Evolutionary conservation across 1,140 invertebrate genomes (phyloP).

Genomic region (Atopsyche davidsoni): DNA sequence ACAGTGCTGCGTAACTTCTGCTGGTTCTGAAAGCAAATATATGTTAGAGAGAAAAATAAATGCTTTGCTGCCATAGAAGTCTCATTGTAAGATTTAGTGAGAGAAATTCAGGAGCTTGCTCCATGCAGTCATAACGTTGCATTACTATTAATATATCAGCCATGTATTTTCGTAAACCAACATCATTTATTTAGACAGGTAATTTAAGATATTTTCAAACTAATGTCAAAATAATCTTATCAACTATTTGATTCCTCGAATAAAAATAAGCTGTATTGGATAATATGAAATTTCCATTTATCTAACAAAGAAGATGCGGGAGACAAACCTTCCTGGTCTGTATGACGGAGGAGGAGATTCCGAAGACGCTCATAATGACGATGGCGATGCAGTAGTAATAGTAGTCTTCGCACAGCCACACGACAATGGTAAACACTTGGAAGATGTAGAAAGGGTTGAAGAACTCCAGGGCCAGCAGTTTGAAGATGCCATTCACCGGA

Average conservation of each 20-base stretch:
- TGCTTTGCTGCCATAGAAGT: too few relatives aligned
- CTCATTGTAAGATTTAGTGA: too few relatives aligned
- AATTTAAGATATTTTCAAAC: too few relatives aligned
- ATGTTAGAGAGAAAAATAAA: too few relatives aligned
- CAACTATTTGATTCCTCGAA: background rate
- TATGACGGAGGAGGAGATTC: constrained; percentile 73
- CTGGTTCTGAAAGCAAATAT: constrained; percentile 68
- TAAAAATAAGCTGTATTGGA: background rate
- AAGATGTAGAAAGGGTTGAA: constrained; percentile 96
- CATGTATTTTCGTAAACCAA: too few relatives aligned
- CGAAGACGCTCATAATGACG: constrained; percentile 78
- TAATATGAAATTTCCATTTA: background rate
- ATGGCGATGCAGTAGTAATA: constrained; percentile 83
- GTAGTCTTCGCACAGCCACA: constrained; percentile 78
- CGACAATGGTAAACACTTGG: constrained; percentile 77
- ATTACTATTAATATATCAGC: too few relatives aligned
- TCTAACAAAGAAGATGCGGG: too few relatives aligned
- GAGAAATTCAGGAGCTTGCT: too few relatives aligned
- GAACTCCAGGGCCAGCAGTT: constrained; percentile 69
- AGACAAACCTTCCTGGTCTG: constrained; percentile 73
- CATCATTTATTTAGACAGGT: too few relatives aligned
- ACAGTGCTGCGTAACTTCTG: constrained; percentile 63
- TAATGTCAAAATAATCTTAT: background rate
- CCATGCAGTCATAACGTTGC: too few relatives aligned
- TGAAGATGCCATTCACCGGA: constrained; percentile 63